These are phyloP conservation scores for Heliconius melpomene DNA, from an alignment of 1,140 invertebrate species.

Conservation along the genomic window DNA sequence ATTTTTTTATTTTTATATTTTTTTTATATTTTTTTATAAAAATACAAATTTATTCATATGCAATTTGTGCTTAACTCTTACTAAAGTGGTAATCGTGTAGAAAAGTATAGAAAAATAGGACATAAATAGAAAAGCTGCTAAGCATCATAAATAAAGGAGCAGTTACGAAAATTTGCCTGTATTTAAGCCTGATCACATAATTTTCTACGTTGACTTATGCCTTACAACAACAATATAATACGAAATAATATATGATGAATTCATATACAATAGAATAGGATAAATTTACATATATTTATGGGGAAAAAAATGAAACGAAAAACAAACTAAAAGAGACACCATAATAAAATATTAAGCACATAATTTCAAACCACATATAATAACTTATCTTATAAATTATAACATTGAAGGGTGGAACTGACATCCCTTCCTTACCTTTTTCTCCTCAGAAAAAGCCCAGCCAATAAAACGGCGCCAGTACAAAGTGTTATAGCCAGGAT, in stretches of 20 bases:
- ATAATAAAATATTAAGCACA: neutral
- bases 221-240: too few relatives aligned
- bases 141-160: too few relatives aligned
- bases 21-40: too few relatives aligned
- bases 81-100: too few relatives aligned
- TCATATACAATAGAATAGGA: too few relatives aligned
- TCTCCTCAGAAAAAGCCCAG: slow-evolving; percentile 56
- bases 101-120: too few relatives aligned
- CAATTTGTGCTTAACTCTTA: too few relatives aligned
- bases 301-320: neutral
- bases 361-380: neutral
- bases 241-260: too few relatives aligned
- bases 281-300: neutral
- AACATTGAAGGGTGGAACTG: neutral
- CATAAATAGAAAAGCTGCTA: too few relatives aligned
- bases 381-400: slow-evolving; percentile 2
- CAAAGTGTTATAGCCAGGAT: slow-evolving; percentile 53
- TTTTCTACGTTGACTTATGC: too few relatives aligned
- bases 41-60: neutral
- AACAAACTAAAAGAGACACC: neutral
- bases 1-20: neutral
- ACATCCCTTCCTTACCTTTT: slow-evolving; percentile 53
- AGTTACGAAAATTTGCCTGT: too few relatives aligned
- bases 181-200: too few relatives aligned
- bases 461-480: slow-evolving; percentile 50